Conservation (phyloP, 2,888 invertebrate species). For the Drosophila mercatorum region DNA sequence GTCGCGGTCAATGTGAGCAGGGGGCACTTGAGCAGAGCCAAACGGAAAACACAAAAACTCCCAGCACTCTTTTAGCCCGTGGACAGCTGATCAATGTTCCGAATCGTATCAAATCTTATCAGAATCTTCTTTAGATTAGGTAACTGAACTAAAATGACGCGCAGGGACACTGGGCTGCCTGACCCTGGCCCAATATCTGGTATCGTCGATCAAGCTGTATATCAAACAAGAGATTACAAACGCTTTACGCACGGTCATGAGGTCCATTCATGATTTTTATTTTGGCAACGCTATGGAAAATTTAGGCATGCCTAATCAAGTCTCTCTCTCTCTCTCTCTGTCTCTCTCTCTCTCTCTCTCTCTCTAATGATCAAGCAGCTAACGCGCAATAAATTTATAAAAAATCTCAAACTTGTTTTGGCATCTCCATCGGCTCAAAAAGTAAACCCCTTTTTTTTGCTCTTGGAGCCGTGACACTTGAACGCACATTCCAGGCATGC, state of each 20-base stretch:
- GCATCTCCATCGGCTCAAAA: background rate
- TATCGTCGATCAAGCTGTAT: constrained; percentile 20
- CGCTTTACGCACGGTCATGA: background rate
- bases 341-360: background rate
- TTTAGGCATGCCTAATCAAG: background rate
- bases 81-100: constrained; percentile 34
- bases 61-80: constrained; percentile 47
- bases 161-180: constrained; percentile 29
- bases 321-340: background rate
- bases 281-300: background rate
- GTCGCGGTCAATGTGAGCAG: constrained; percentile 21
- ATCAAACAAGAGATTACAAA: background rate
- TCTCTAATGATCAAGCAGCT: constrained; percentile 18
- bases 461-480: constrained; percentile 3
- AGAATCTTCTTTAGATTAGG: constrained; percentile 59
- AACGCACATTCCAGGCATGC: constrained; percentile 22
- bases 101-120: constrained; percentile 62
- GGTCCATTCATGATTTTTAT: constrained; percentile 2
- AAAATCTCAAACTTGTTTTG: constrained; percentile 6
- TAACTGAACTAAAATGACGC: constrained; percentile 17
- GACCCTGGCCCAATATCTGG: constrained; percentile 40
- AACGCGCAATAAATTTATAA: constrained; percentile 17
- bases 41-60: constrained; percentile 17
- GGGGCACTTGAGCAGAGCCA: constrained; percentile 44
- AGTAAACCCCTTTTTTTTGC: background rate